phyloP scores from a whole-genome alignment of 2,797 vertebrate species.

The Toxotes lorentzi region DNA sequence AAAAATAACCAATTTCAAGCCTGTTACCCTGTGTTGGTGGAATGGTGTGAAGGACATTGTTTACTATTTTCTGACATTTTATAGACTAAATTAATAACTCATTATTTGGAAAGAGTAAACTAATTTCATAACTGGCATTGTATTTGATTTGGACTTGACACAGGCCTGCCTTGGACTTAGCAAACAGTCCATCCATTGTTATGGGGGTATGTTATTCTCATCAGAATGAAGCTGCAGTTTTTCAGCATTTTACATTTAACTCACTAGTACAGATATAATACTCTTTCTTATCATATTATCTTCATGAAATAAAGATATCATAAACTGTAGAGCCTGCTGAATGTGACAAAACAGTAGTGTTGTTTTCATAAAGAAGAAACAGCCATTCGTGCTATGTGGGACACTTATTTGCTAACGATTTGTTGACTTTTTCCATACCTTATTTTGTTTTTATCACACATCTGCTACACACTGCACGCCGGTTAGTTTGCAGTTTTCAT shows the following conservation, averaged over 20 bases:
- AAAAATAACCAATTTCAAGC: no score
- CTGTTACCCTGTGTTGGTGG: not conserved
- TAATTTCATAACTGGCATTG: not conserved
- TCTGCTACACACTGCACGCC: not conserved
- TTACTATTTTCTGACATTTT: not conserved
- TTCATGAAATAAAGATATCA: no score
- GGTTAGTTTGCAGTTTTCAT: not conserved
- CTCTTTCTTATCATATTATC: not conserved
- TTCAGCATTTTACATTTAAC: not conserved
- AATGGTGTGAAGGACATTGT: no score
- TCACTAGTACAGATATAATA: not conserved
- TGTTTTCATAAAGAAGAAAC: not conserved
- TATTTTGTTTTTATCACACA: not conserved
- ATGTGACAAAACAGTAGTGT: no score
- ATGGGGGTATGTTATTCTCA: no score
- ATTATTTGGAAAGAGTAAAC: not conserved
- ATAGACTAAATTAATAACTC: not conserved
- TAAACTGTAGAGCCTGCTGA: not conserved
- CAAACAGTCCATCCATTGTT: not conserved
- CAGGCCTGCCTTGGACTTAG: no score
- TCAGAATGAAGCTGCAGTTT: not conserved
- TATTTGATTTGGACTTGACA: not conserved
- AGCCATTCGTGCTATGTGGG: not conserved
- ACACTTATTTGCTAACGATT: not conserved
- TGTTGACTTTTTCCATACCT: not conserved